phyloP scores from a whole-genome alignment of 2,113 vertebrate species.

The Phylloscopus whistleri region DNA sequence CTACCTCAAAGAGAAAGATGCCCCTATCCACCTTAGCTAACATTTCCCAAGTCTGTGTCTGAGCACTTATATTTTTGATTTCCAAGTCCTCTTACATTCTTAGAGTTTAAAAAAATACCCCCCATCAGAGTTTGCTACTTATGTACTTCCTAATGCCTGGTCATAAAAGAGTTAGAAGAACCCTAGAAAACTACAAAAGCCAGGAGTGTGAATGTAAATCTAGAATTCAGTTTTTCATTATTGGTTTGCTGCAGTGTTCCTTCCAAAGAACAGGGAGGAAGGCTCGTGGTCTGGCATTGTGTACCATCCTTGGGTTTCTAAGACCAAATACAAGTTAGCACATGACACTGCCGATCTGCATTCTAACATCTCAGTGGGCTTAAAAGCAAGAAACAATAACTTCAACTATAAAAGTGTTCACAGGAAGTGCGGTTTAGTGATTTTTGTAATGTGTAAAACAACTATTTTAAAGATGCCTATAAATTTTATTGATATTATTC shows the following conservation, averaged over 20 bases:
- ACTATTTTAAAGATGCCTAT: background rate
- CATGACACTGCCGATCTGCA: background rate
- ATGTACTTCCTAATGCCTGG: background rate
- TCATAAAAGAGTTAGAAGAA: background rate
- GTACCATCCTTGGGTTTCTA: background rate
- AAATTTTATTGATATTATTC: background rate
- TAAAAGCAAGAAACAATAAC: background rate
- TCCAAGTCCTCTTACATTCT: background rate
- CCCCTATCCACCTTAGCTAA: background rate
- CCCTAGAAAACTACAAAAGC: background rate
- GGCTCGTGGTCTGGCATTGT: rapidly evolving
- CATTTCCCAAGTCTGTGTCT: background rate
- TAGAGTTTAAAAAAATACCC: background rate
- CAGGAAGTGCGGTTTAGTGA: background rate
- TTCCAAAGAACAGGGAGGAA: background rate
- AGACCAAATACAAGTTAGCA: background rate
- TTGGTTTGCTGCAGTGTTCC: background rate
- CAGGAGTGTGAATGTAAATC: background rate
- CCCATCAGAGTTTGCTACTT: background rate
- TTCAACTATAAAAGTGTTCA: background rate
- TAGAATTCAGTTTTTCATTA: background rate
- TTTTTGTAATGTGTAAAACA: background rate
- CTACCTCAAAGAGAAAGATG: background rate
- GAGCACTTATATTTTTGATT: background rate
- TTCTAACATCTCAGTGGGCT: background rate